A percentile compares a stretch with the other conserved stretches of the same genome.
phyloP scores from a whole-genome alignment of 2,888 invertebrate genomes.

The Dendrolimus pini region DNA sequence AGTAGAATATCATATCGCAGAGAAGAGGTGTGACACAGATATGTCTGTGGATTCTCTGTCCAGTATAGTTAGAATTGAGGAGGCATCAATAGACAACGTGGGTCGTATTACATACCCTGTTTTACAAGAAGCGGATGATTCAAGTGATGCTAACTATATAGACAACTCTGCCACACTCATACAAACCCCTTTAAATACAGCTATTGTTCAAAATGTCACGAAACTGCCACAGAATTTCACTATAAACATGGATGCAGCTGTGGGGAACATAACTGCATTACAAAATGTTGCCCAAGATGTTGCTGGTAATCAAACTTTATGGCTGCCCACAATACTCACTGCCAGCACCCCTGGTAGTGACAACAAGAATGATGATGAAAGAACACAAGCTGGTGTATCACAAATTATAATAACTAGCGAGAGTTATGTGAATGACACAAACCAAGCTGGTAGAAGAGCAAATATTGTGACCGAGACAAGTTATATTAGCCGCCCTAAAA shows the following conservation, averaged over 20 bases:
- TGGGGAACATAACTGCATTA: conserved; percentile 63
- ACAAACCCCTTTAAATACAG: conserved; percentile 58
- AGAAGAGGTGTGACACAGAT: conserved; percentile 52
- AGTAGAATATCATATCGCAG: conserved; percentile 60
- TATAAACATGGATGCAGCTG: conserved; percentile 66
- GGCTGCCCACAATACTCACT: conserved; percentile 66
- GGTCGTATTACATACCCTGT: conserved; percentile 59
- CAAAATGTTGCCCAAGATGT: conserved; percentile 69
- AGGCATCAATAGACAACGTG: conserved; percentile 52
- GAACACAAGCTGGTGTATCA: conserved; percentile 52
- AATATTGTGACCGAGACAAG: conserved; percentile 61
- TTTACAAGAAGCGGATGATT: conserved; percentile 59
- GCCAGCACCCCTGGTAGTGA: conserved; percentile 50
- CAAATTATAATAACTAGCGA: conserved; percentile 70
- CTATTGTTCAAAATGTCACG: conserved; percentile 67
- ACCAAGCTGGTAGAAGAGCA: conserved; percentile 44
- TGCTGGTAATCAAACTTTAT: conserved; percentile 58
- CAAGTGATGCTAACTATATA: conserved; percentile 55
- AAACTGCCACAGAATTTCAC: conserved; percentile 69
- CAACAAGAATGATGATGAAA: conserved; percentile 53
- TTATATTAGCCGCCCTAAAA: conserved; percentile 52
- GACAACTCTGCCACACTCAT: conserved; percentile 60
- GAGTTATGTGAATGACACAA: conserved; percentile 56
- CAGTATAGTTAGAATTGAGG: conserved; percentile 62
- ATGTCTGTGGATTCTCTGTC: conserved; percentile 62